Conservation (phyloP, 2,113 vertebrate species). For the Emberiza fucata region DNA sequence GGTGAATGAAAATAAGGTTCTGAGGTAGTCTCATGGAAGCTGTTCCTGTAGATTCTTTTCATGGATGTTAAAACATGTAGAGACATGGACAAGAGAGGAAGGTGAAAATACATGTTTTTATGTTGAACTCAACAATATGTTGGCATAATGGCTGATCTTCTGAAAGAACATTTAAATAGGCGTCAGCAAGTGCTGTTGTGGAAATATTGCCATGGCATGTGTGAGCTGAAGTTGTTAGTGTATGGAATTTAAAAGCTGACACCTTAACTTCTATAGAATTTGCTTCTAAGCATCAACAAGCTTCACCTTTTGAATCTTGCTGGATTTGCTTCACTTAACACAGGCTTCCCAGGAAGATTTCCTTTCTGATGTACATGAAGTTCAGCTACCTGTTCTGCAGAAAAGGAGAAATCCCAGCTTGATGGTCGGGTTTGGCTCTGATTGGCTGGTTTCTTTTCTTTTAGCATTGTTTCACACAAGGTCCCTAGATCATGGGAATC, state of each 20-base stretch:
- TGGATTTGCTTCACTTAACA: background rate
- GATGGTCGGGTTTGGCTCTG: background rate
- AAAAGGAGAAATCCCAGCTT: background rate
- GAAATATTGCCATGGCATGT: background rate
- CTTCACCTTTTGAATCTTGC: background rate
- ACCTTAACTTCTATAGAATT: background rate
- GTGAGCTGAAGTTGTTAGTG: background rate
- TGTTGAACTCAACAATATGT: background rate
- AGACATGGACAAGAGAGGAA: background rate
- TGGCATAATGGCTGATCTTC: background rate
- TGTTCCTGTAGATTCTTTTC: background rate
- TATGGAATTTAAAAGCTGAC: background rate
- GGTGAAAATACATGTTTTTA: background rate
- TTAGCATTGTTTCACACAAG: background rate
- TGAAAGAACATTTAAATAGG: background rate
- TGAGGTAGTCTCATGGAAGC: background rate
- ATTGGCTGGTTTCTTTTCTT: background rate
- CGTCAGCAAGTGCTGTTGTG: background rate
- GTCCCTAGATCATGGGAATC: background rate
- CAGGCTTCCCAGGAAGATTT: background rate
- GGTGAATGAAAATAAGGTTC: conserved; percentile 1
- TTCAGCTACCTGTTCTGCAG: background rate
- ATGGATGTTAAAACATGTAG: background rate
- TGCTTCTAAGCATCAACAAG: background rate
- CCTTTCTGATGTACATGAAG: background rate